phyloP scores from a whole-genome alignment of 2,888 invertebrate species.

The Lypha dubia region DNA sequence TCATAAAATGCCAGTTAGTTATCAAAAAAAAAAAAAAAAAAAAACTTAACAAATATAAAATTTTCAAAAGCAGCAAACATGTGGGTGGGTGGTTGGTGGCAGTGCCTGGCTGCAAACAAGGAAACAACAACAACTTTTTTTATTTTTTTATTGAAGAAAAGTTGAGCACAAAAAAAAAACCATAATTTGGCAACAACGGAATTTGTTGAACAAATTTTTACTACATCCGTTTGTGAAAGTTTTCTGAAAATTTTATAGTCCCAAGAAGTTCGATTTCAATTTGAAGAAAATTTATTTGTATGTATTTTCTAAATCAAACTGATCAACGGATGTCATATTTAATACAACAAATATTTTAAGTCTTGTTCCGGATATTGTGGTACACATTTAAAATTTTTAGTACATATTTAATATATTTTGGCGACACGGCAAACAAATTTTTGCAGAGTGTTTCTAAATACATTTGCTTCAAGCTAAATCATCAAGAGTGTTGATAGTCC shows the following conservation, averaged over 20 bases:
- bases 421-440: too few species aligned
- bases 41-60: neutral
- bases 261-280: neutral
- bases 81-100: neutral
- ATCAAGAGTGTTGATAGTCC: too few species aligned
- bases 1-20: conserved; percentile 57
- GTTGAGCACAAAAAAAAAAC: neutral
- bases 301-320: too few species aligned
- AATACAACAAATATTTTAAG: neutral
- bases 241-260: neutral
- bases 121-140: neutral
- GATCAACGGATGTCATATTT: neutral
- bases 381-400: too few species aligned
- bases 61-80: neutral
- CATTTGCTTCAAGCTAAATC: too few species aligned
- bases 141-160: neutral
- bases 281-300: too few species aligned
- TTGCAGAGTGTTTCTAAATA: too few species aligned
- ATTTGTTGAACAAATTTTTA: neutral
- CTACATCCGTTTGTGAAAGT: neutral
- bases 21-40: too few species aligned
- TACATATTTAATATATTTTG: too few species aligned
- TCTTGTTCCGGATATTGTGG: neutral
- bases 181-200: neutral
- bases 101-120: neutral